These are phyloP conservation scores for Dicerorhinus sumatrensis DNA, from an alignment of 2,113 vertebrate genomes.

Conservation along the genomic window DNA sequence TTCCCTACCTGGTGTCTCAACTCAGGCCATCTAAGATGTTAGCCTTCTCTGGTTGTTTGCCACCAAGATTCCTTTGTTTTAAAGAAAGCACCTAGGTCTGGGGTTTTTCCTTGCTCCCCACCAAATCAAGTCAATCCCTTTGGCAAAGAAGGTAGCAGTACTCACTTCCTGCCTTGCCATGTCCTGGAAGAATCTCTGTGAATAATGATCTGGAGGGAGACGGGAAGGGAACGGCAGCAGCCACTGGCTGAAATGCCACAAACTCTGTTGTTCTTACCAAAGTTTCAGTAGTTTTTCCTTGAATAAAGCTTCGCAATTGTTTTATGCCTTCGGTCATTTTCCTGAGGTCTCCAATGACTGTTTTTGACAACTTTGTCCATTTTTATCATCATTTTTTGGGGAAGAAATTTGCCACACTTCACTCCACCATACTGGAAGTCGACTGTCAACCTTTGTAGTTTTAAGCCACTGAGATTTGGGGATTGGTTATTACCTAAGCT, in stretches of 20 bases:
- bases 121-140: background rate
- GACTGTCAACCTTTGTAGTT: background rate
- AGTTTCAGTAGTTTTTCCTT: background rate
- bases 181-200: background rate
- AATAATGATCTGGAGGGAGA: background rate
- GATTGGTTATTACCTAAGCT: background rate
- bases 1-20: background rate
- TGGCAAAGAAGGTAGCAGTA: background rate
- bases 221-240: fast-evolving
- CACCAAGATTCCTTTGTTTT: background rate
- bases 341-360: background rate
- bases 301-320: background rate
- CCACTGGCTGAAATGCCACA: background rate
- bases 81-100: background rate
- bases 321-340: background rate
- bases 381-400: background rate
- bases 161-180: background rate
- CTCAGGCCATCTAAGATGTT: background rate
- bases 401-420: background rate
- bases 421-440: background rate
- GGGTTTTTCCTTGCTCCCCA: background rate
- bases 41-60: background rate
- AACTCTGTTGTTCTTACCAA: background rate
- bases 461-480: background rate
- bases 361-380: background rate